These are phyloP conservation scores for Tenebrio molitor DNA, from an alignment of 1,140 invertebrate genomes.

Conservation along the genomic window DNA sequence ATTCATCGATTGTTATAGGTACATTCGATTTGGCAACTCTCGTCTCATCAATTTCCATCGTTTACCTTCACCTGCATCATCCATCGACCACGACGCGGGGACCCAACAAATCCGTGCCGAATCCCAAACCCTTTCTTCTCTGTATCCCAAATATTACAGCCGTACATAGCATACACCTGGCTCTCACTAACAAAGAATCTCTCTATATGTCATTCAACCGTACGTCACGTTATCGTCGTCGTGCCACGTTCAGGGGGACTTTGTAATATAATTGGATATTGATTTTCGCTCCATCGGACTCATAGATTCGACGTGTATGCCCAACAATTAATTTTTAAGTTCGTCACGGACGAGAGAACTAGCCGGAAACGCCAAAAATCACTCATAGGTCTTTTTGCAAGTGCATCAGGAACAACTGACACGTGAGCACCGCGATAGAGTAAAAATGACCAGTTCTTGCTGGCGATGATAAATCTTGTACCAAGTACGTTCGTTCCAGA, in stretches of 20 bases:
- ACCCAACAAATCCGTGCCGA: conserved; percentile 39
- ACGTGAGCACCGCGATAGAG: too few species aligned
- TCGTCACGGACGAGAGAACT: conserved; percentile 3
- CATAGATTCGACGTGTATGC: conserved; percentile 30
- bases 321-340: conserved; percentile 29
- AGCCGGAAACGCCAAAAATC: background rate
- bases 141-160: conserved; percentile 24
- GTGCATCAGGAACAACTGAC: too few species aligned
- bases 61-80: conserved; percentile 7
- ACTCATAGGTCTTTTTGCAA: conserved; percentile 1
- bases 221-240: conserved; percentile 39
- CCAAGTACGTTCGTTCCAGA: conserved; percentile 41
- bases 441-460: too few species aligned
- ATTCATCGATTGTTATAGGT: background rate
- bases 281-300: conserved; percentile 37
- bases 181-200: conserved; percentile 46
- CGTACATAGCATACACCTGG: conserved; percentile 36
- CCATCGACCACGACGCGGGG: background rate
- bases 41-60: conserved; percentile 11
- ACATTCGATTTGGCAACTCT: background rate
- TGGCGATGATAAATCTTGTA: conserved; percentile 1
- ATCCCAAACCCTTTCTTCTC: conserved; percentile 44
- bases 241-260: conserved; percentile 36
- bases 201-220: conserved; percentile 45
- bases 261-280: conserved; percentile 48